Evolutionary conservation across 1,140 invertebrate species (phyloP), one percentile per base, ranked within the genome.

Genomic region (Bilobella aurantiaca): DNA sequence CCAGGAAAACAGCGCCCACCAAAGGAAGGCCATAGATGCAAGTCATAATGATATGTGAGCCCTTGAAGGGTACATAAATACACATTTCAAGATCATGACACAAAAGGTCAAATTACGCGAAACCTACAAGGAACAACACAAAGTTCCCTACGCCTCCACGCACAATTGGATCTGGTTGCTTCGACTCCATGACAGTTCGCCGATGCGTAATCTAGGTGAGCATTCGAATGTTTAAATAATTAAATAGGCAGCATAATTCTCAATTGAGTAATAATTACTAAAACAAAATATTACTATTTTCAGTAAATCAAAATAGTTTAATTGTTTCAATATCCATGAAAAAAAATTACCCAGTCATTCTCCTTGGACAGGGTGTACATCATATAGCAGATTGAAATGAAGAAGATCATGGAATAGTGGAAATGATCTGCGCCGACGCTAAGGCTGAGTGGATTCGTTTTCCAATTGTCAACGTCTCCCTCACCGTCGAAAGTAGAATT

Each of bases 321-420:
- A n/a, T n/a, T n/a, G n/a, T n/a, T n/a, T n/a, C n/a, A n/a, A n/a
- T n/a, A n/a, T n/a, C n/a, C n/a, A n/a, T n/a, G n/a, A n/a, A n/a
- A n/a, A n/a, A n/a, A n/a, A n/a, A n/a, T n/a, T n/a, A n/a, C n/a
- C 49, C 49, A 56, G 23, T 56, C 49, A 23, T 25, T 56, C 49
- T 56, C 49, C 23, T 56, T 56, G 8, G 8, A 16, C 49, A 23
- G 5, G 23, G 21, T 23, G 21, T 56, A 56, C 5, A 8, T 25
- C 49, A 56, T 56, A 23, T 56, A 56, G 21, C 14, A 14, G 25
- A 56, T 14, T 8, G 49, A 8, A 5, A 56, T 56, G 14, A 56
- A 12, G 23, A 56, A 56, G 8, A 56, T 5, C 5, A 56, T 8
- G 5, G 49, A 16, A 23, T 25, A 25, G 25, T 56, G 5, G 49